Conservation (phyloP, 1,140 invertebrate species). For the Scaptomyza montana region DNA sequence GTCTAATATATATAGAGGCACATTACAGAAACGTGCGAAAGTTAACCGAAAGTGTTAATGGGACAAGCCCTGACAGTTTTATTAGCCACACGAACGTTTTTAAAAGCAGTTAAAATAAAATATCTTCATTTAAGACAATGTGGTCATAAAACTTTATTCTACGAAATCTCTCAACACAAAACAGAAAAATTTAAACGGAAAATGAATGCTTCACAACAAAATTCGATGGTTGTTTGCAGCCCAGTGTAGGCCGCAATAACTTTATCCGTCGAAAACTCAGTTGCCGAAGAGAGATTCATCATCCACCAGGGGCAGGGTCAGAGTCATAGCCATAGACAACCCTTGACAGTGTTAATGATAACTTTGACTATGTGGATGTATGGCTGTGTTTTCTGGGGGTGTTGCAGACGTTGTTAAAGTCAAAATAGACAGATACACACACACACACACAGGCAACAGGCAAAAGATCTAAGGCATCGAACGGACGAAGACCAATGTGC, state of each 20-base stretch:
- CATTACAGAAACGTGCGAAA: constrained; percentile 35
- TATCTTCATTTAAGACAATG: constrained; percentile 32
- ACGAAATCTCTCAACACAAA: constrained; percentile 3
- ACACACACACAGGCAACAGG: constrained; percentile 46
- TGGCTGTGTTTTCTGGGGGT: constrained; percentile 59
- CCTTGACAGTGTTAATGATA: constrained; percentile 76
- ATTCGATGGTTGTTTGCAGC: constrained; percentile 10
- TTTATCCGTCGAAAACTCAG: neutral
- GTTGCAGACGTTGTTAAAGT: constrained; percentile 79
- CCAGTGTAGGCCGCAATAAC: constrained; percentile 23
- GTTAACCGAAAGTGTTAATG: constrained; percentile 40
- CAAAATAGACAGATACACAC: constrained; percentile 64
- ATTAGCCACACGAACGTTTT: constrained; percentile 28
- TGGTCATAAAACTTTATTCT: constrained; percentile 23
- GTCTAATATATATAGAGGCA: neutral
- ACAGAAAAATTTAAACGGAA: too few species aligned
- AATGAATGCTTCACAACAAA: too few species aligned
- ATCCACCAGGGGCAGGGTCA: constrained; percentile 16
- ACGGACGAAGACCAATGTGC: constrained; percentile 31
- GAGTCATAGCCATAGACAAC: constrained; percentile 50
- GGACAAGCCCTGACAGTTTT: constrained; percentile 33
- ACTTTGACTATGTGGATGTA: constrained; percentile 16
- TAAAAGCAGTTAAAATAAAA: constrained; percentile 41
- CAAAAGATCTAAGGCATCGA: constrained; percentile 33
- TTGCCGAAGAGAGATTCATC: constrained; percentile 13